Conservation (phyloP, 2,113 vertebrate species). For the Oriolus oriolus region DNA sequence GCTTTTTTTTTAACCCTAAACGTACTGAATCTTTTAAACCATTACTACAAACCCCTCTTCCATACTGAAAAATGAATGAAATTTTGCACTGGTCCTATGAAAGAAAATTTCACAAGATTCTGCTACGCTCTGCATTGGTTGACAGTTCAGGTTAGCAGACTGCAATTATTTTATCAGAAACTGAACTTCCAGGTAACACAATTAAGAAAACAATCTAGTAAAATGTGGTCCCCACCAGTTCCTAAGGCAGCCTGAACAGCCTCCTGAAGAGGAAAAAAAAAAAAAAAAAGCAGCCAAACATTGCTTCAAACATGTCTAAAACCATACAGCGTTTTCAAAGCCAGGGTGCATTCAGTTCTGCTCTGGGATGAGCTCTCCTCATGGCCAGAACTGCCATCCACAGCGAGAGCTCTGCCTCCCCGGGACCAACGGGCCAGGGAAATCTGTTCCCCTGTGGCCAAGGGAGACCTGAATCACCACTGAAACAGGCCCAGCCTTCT, state of each 20-base stretch:
- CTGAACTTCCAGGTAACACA: not conserved
- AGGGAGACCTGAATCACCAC: not conserved
- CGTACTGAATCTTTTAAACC: not conserved
- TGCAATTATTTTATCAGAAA: not conserved
- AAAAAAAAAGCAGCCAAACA: not conserved
- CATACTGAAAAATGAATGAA: not conserved
- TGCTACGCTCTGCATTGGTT: not conserved
- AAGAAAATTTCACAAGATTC: not conserved
- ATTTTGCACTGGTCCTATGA: not conserved
- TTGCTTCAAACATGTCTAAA: not conserved
- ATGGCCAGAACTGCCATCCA: rapidly evolving
- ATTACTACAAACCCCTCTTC: not conserved
- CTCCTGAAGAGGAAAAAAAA: not conserved
- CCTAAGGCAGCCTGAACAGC: not conserved
- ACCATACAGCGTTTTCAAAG: not conserved
- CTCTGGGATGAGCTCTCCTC: not conserved
- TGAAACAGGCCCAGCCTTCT: not conserved
- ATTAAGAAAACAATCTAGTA: not conserved
- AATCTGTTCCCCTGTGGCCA: rapidly evolving
- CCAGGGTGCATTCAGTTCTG: not conserved
- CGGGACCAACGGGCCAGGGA: rapidly evolving
- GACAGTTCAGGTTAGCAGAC: not conserved
- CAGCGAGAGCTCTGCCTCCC: not conserved
- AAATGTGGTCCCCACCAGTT: not conserved
- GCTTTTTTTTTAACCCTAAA: not conserved